Conservation (phyloP, 2,113 vertebrate genomes). For the Cryptotis parvus region DNA sequence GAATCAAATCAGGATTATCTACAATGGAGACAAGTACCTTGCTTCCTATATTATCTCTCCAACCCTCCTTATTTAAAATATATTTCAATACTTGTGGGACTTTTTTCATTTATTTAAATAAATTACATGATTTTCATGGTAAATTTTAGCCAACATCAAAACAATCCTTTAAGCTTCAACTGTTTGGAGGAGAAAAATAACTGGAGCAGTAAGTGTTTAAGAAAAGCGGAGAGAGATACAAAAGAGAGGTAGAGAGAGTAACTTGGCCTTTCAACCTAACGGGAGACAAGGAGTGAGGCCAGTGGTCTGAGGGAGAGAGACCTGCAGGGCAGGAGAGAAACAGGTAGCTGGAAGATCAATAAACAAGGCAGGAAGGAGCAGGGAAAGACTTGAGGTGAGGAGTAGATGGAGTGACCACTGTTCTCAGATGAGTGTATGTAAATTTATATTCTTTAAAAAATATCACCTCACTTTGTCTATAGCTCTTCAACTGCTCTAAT, state of each 20-base stretch:
- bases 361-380: background rate
- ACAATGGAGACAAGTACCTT: too few species aligned
- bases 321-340: too few species aligned
- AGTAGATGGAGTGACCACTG: background rate
- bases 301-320: background rate
- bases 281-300: background rate
- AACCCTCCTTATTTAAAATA: background rate
- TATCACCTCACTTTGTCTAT: background rate
- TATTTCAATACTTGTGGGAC: background rate
- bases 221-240: background rate
- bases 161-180: background rate
- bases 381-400: background rate
- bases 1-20: too few species aligned
- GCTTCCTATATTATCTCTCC: too few species aligned
- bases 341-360: rapidly evolving
- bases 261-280: background rate
- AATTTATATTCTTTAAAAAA: background rate
- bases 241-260: too few species aligned
- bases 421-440: background rate
- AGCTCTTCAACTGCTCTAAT: background rate
- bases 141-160: background rate
- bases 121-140: background rate
- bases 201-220: background rate
- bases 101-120: background rate
- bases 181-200: background rate